phyloP scores from a whole-genome alignment of 2,797 vertebrate species.

The Dendrocincla tyrannina region DNA sequence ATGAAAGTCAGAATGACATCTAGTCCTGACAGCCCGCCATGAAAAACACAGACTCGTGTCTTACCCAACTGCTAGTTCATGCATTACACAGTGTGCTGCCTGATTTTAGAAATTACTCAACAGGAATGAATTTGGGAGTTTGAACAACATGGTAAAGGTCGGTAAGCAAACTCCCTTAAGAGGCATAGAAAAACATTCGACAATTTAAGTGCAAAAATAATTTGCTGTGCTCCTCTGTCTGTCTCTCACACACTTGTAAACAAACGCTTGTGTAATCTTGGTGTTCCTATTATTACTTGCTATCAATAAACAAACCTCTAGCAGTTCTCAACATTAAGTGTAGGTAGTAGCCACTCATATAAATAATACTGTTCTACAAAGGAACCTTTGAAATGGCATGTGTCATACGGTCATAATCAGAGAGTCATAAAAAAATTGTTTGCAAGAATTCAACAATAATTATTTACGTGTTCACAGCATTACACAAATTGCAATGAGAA shows the following conservation, averaged over 20 bases:
- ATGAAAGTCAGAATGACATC: conserved; percentile 21
- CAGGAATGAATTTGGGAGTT: conserved; percentile 52
- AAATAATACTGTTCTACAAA: background rate
- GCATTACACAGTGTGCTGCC: conserved; percentile 40
- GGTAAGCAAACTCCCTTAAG: conserved; percentile 54
- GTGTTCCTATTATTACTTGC: background rate
- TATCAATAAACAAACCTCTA: background rate
- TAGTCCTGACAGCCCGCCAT: background rate
- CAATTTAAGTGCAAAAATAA: conserved; percentile 24
- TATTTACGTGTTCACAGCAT: background rate
- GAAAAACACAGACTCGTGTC: background rate
- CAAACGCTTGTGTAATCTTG: background rate
- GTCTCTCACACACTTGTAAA: background rate
- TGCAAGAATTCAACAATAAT: background rate
- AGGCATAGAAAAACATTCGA: conserved; percentile 42
- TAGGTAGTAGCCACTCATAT: background rate
- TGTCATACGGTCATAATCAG: background rate
- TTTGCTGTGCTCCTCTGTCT: background rate
- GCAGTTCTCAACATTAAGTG: background rate
- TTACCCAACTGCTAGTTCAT: background rate
- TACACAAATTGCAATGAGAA: background rate
- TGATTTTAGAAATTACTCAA: conserved; percentile 63
- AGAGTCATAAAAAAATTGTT: background rate
- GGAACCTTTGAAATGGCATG: background rate
- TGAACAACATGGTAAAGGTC: conserved; percentile 45